Conservation (phyloP, 2,797 vertebrate species). For the Peromyscus melanophrys region DNA sequence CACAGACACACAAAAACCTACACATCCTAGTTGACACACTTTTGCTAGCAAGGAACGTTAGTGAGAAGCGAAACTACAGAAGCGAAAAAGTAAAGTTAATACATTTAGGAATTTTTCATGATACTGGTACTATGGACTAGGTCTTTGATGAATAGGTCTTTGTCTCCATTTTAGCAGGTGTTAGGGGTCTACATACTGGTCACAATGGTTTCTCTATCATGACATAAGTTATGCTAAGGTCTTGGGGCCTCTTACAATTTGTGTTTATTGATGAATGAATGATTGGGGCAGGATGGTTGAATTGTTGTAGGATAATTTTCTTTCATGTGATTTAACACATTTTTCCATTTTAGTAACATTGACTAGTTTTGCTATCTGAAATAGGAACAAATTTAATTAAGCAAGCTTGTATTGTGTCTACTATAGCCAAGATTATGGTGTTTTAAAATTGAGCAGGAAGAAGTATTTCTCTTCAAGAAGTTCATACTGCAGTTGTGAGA, state of each 20-base stretch:
- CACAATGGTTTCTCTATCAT: not conserved
- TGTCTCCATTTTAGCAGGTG: too few species aligned
- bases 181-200: not conserved
- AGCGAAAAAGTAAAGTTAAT: not conserved
- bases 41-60: not conserved
- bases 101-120: not conserved
- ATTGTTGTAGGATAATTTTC: slow-evolving; percentile 40
- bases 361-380: not conserved
- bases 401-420: not conserved
- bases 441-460: not conserved
- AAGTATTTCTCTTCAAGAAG: slow-evolving; percentile 23
- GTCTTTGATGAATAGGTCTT: not conserved
- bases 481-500: not conserved
- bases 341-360: not conserved
- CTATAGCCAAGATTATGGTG: not conserved
- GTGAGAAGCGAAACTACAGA: not conserved
- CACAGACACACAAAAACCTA: too few species aligned
- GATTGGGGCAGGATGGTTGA: not conserved
- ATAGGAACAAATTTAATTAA: slow-evolving; percentile 33
- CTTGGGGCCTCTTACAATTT: not conserved
- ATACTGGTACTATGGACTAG: too few species aligned
- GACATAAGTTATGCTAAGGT: not conserved
- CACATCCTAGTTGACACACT: not conserved
- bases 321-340: slow-evolving; percentile 13
- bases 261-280: slow-evolving; percentile 1